Evolutionary conservation across 1,140 invertebrate species (phyloP).

Genomic region (Tachypleus tridentatus): DNA sequence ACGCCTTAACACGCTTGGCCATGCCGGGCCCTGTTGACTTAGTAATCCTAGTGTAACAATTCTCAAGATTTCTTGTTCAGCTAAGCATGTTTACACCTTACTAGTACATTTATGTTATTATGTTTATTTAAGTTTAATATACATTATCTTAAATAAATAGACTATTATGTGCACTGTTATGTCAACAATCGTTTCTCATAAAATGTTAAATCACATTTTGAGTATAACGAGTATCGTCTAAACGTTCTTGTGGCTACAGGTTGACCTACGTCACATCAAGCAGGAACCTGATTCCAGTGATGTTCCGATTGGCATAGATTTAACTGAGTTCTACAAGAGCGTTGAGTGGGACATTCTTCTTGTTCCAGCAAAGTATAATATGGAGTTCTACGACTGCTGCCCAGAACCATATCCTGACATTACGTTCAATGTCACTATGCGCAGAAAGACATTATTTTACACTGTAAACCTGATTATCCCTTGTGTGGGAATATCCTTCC

Average conservation of each 20-base stretch:
- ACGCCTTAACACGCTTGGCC: too few relatives aligned
- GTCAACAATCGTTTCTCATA: too few relatives aligned
- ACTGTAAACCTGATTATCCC: slow-evolving; percentile 94
- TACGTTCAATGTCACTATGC: slow-evolving; percentile 95
- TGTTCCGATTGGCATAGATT: slow-evolving; percentile 89
- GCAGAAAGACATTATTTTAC: slow-evolving; percentile 91
- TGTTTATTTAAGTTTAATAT: too few relatives aligned
- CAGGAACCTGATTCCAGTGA: slow-evolving; percentile 73
- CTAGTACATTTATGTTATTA: too few relatives aligned
- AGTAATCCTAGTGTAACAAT: too few relatives aligned
- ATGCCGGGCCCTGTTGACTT: too few relatives aligned
- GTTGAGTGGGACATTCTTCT: slow-evolving; percentile 99
- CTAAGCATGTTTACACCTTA: too few relatives aligned
- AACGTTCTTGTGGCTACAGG: slow-evolving; percentile 41
- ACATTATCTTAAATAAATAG: too few relatives aligned
- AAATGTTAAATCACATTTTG: too few relatives aligned
- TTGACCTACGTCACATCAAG: slow-evolving; percentile 82
- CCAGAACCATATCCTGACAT: slow-evolving; percentile 90
- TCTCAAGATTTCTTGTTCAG: too few relatives aligned
- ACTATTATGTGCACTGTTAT: too few relatives aligned
- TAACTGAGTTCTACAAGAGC: slow-evolving; percentile 92
- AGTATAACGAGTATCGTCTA: too few relatives aligned
- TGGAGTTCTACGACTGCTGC: slow-evolving; percentile 93
- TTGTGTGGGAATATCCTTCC: slow-evolving; percentile 95
- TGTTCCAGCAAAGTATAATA: slow-evolving; percentile 86